Evolutionary conservation across 2,113 vertebrate species (phyloP).

Genomic region (Rana temporaria): DNA sequence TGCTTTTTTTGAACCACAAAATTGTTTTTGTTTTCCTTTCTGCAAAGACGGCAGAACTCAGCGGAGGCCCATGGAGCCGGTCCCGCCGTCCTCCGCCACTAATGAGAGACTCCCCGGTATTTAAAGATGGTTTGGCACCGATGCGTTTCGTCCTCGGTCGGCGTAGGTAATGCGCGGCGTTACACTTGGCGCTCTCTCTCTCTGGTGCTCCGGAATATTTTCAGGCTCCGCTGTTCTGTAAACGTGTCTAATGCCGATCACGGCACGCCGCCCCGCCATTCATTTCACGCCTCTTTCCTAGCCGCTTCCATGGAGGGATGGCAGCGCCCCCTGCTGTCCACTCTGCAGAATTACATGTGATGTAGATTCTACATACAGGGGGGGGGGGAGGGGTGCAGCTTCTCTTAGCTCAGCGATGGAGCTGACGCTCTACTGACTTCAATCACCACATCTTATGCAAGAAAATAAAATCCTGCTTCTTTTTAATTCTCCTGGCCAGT

Average conservation of each 20-base stretch:
- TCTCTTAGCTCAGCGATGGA: too few species aligned
- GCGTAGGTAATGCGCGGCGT: not conserved
- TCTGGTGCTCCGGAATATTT: not conserved
- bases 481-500: too few species aligned
- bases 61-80: not conserved
- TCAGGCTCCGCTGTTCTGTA: slow-evolving; percentile 21
- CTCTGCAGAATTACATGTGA: slow-evolving; percentile 1
- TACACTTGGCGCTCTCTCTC: slow-evolving; percentile 3
- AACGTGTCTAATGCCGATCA: not conserved
- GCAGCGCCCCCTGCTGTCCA: slow-evolving; percentile 22
- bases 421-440: too few species aligned
- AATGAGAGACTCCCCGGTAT: not conserved
- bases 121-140: not conserved
- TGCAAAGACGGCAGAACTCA: not conserved
- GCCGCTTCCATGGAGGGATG: not conserved
- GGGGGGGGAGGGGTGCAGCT: too few species aligned
- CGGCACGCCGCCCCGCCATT: not conserved
- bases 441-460: too few species aligned
- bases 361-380: too few species aligned
- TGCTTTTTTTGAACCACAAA: not conserved
- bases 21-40: not conserved
- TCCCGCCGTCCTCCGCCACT: not conserved
- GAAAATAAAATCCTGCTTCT: too few species aligned
- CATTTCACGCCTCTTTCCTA: not conserved
- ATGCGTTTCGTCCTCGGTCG: not conserved